phyloP scores from a whole-genome alignment of 1,140 invertebrate species.

The Homarus americanus region DNA sequence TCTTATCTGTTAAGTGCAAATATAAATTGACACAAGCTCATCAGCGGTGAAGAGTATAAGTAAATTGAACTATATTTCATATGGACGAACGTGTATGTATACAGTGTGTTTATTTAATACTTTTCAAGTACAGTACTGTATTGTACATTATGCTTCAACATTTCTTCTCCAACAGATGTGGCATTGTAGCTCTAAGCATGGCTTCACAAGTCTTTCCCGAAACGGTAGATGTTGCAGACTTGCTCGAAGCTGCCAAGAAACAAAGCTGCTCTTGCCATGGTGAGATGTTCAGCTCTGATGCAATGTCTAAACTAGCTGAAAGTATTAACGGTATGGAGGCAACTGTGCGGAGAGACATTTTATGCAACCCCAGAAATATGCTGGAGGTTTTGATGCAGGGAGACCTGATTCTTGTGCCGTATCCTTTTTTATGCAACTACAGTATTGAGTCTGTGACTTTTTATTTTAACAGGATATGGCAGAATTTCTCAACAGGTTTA shows the following conservation, averaged over 20 bases:
- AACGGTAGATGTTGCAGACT: conserved; percentile 51
- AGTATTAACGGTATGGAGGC: conserved; percentile 61
- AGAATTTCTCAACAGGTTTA: no score
- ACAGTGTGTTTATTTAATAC: no score
- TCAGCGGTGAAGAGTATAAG: no score
- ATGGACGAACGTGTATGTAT: no score
- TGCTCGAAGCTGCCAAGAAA: conserved; percentile 57
- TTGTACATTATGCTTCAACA: background rate
- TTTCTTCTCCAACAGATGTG: conserved; percentile 60
- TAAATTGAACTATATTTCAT: no score
- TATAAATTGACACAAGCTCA: no score
- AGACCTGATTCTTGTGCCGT: conserved; percentile 72
- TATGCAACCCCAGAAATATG: conserved; percentile 44
- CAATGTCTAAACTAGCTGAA: conserved; percentile 60
- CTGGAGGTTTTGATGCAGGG: conserved; percentile 68
- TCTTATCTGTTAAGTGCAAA: no score
- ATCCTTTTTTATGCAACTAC: conserved; percentile 71
- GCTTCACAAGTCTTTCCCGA: conserved; percentile 69
- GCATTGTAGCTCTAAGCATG: conserved; percentile 73
- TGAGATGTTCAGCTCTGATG: conserved; percentile 72
- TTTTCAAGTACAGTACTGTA: no score
- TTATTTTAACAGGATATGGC: no score
- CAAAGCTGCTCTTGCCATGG: conserved; percentile 61
- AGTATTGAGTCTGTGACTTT: no score
- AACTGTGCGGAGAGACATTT: conserved; percentile 57